A percentile compares a stretch with the other conserved stretches of the same genome.
Evolutionary conservation across 2,797 vertebrate species (phyloP).

Genomic region (Luscinia luscinia): DNA sequence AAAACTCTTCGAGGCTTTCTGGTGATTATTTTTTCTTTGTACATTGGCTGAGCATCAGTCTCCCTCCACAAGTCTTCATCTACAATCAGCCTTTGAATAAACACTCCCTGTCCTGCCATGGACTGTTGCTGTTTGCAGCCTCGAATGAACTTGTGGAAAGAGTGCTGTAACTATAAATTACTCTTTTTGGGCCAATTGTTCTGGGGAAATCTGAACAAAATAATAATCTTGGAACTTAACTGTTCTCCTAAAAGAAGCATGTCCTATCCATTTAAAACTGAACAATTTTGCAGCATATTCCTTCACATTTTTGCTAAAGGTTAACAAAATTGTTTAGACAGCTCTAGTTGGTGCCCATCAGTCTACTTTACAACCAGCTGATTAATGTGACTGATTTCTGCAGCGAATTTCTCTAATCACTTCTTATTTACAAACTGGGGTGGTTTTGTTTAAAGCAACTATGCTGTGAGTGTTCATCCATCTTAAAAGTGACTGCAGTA

Average conservation of each 20-base stretch:
- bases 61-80: neutral
- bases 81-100: slow-evolving; percentile 9
- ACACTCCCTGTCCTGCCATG: neutral
- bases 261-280: slow-evolving; percentile 1
- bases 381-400: slow-evolving; percentile 72
- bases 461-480: slow-evolving; percentile 43
- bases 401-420: slow-evolving; percentile 70
- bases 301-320: slow-evolving; percentile 72
- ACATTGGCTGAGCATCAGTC: neutral
- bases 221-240: neutral
- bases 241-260: neutral
- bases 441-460: slow-evolving; percentile 59
- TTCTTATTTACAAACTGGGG: slow-evolving; percentile 63
- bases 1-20: slow-evolving; percentile 14
- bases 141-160: slow-evolving; percentile 5
- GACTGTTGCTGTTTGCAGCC: neutral
- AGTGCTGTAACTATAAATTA: neutral
- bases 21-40: slow-evolving; percentile 22
- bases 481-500: slow-evolving; percentile 32
- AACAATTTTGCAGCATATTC: slow-evolving; percentile 44
- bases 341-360: slow-evolving; percentile 61
- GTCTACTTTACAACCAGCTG: slow-evolving; percentile 57
- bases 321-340: slow-evolving; percentile 78
- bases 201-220: slow-evolving; percentile 24
- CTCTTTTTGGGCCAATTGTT: neutral